These are phyloP conservation scores for Sebastiscus albofasciatus DNA, from an alignment of 2,797 vertebrate genomes.

Conservation along the genomic window DNA sequence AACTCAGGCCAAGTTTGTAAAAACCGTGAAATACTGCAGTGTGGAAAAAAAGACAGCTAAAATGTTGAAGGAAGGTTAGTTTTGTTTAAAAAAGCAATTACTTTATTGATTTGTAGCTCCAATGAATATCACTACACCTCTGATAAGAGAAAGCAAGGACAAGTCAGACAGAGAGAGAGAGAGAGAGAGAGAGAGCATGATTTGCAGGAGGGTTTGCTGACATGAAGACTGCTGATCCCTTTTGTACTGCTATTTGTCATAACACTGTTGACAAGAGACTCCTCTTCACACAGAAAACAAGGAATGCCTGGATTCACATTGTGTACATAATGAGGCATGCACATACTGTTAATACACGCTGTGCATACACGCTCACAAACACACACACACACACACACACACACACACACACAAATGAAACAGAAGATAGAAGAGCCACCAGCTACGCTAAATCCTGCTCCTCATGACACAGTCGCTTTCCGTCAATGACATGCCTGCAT, in stretches of 20 bases:
- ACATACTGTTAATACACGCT: slow-evolving; percentile 33
- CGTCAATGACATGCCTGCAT: slow-evolving; percentile 2
- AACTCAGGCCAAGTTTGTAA: background rate
- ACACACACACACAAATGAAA: slow-evolving; percentile 22
- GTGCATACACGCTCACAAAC: slow-evolving; percentile 15
- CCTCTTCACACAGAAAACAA: slow-evolving; percentile 45
- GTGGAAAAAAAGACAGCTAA: background rate
- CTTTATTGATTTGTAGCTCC: slow-evolving; percentile 59
- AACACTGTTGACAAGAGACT: slow-evolving; percentile 72
- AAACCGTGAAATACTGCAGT: background rate
- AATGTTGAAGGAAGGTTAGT: background rate
- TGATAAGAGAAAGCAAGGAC: slow-evolving; percentile 32
- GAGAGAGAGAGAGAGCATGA: slow-evolving; percentile 6
- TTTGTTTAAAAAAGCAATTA: slow-evolving; percentile 44
- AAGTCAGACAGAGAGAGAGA: background rate
- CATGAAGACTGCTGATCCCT: slow-evolving; percentile 69
- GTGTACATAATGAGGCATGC: slow-evolving; percentile 55
- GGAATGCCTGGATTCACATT: slow-evolving; percentile 41
- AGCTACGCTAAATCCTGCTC: slow-evolving; percentile 19
- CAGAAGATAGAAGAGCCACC: background rate
- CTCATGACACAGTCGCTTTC: slow-evolving; percentile 5
- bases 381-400: background rate
- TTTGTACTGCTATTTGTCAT: slow-evolving; percentile 76
- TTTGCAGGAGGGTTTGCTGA: slow-evolving; percentile 50
- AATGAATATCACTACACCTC: slow-evolving; percentile 42